A percentile compares a stretch with the other conserved stretches of the same genome.
Evolutionary conservation across 1,140 invertebrate genomes (phyloP).

Genomic region (Argopecten irradians): DNA sequence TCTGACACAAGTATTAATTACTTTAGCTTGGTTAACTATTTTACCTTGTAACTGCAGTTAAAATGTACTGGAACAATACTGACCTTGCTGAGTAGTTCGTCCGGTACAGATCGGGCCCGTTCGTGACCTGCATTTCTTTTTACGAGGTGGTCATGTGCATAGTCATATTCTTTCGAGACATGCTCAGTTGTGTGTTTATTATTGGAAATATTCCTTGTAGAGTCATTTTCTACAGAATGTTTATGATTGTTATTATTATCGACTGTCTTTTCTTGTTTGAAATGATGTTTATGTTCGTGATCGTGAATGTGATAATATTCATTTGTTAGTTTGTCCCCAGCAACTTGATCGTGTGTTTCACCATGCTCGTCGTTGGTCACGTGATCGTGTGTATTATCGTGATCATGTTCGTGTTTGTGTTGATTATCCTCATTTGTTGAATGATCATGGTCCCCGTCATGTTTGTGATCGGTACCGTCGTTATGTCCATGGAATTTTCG

Average conservation of each 20-base stretch:
- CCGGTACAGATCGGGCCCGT: not conserved
- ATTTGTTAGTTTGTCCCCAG: too few species aligned
- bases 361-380: not conserved
- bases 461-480: not conserved
- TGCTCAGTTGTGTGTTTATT: not conserved
- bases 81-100: not conserved
- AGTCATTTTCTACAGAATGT: too few species aligned
- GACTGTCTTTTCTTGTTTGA: too few species aligned
- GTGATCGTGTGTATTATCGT: not conserved
- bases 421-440: not conserved
- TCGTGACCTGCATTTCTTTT: not conserved
- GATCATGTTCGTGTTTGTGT: not conserved
- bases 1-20: too few species aligned
- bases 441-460: too few species aligned
- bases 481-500: not conserved
- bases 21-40: too few species aligned
- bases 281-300: not conserved
- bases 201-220: not conserved
- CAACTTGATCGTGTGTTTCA: not conserved
- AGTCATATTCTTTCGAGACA: not conserved
- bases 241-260: not conserved
- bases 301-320: not conserved
- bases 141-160: not conserved
- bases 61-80: too few species aligned
- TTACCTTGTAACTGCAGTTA: too few species aligned